Base-by-base conservation (phyloP, 2,797 vertebrate genomes). In the Melopsittacus undulatus region DNA sequence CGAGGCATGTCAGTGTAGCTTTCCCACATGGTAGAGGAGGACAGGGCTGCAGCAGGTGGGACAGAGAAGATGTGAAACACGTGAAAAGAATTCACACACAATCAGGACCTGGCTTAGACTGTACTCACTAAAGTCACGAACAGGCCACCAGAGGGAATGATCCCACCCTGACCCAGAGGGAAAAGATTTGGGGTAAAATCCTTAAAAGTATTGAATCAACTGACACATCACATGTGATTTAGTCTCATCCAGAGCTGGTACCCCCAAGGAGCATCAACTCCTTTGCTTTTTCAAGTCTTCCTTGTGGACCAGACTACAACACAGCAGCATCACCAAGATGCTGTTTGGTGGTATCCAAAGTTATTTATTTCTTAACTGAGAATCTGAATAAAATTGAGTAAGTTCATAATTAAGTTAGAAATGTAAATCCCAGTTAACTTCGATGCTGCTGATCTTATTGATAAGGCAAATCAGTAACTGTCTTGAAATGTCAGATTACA, bases 401-500 rank as follows among this genome's bases (percentile, higher is more conserved):
- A 84, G 59, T 68, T 83, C 52, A 2, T 62, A 29, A 75, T 46
- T 78, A 61, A 92, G 68, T 49, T 48, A 49, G 79, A 82, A 67
- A 83, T 30, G 61, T 81, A 86, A 93, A 92, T 81, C 79, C 72
- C 62, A 10, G 69, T 78, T 52, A 77, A 72, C 83, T 91, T 56
- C 89, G 83, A 4, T 5, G 89, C 19, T 5, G 77, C 84, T 83
- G 87, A 83, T 93, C 77, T 45, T 24, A 69, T 40, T 89, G 88
- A 94, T 46, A 49, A 0, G 11, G 76, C 69, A 70, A 77, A 96
- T 79, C 86, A 73, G 91, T 67, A 89, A 48, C 73, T 79, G 93
- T 46, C 93, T 85, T 24, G 57, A 90, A 67, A 38, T 42, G 90
- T 92, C 79, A 82, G 87, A 89, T 89, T 81, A 92, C 77, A 87